These are phyloP conservation scores for Chionodraco myersi DNA, from an alignment of 2,113 vertebrate species.

Conservation along the genomic window DNA sequence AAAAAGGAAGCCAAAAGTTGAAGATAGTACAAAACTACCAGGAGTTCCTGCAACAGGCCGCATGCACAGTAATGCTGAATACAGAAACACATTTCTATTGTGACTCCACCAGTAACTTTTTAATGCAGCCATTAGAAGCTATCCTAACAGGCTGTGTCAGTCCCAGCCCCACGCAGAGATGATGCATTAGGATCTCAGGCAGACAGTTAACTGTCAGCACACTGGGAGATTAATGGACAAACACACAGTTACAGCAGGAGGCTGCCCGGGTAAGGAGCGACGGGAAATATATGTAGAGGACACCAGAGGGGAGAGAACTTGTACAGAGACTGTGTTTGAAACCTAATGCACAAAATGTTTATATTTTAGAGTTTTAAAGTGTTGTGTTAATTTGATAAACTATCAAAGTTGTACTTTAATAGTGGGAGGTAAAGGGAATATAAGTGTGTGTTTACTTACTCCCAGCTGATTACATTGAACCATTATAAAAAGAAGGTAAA, in stretches of 20 bases:
- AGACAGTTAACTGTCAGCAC: constrained; percentile 59
- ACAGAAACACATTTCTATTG: constrained; percentile 33
- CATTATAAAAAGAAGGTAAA: no score
- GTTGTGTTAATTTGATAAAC: no score
- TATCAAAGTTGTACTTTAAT: background rate
- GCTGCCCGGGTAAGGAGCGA: constrained; percentile 7
- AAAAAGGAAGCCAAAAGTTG: background rate
- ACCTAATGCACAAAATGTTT: constrained; percentile 1
- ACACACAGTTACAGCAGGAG: constrained; percentile 44
- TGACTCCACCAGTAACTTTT: constrained; percentile 52
- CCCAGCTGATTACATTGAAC: no score
- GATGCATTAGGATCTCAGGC: constrained; percentile 71
- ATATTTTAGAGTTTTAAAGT: background rate
- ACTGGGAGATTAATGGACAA: constrained; percentile 72
- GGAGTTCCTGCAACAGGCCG: no score
- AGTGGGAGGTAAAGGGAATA: background rate
- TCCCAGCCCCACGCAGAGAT: constrained; percentile 58
- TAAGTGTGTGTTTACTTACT: no score
- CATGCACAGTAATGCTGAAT: no score
- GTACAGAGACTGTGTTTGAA: constrained; percentile 22
- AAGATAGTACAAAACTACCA: no score
- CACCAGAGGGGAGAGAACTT: constrained; percentile 44
- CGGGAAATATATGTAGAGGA: constrained; percentile 23
- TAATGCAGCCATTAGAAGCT: constrained; percentile 70
- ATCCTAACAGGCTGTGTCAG: constrained; percentile 59